Evolutionary conservation across 92 coral and sea anemone genomes (phyloP), one percentile per base, ranked within the genome.

Genomic region (Virgularia gustaviana): DNA sequence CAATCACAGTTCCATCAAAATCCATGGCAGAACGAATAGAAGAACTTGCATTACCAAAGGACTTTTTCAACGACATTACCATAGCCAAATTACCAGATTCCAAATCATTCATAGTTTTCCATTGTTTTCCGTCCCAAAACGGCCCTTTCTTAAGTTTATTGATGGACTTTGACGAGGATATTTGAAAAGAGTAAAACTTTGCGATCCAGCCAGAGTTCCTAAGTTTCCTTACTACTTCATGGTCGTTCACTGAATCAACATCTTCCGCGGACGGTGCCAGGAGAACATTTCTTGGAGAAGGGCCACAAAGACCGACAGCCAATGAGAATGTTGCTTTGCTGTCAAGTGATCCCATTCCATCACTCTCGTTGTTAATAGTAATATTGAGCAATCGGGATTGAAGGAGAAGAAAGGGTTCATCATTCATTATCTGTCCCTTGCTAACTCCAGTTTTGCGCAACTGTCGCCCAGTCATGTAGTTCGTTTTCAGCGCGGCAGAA

Each of bases 281-380:
- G 34, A 63, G 36, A 12, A 63, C 49, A 31, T 81, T 79, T 9
- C 27, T 53, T 25, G 75, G 47, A 6, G 62, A 23, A 35, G 59
- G 31, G 34, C 58, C 65, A 38, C 95, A 88, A 45, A 88, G 78
- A 24, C 82, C 83, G 23, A 75, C 76, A 9, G 85, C 95, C 28
- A 85, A 78, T 9, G 83, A 57, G 19, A 66, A 43, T 9, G 66
- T 63, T 7, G 30, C 65, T 0, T 73, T 72, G 25, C 65, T 71
- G 33, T 67, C 68, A 47, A 71, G 66, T 22, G 49, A 72, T 8
- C 83, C 76, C 73, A 83, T 71, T 33, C 42, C 45, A 54, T 29
- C 78, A 35, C 22, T 71, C 67, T 54, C 76, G 39, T 37, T 78
- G 6, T 52, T 65, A 64, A 23, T 38, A 36, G 77, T 80, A 74